Base-by-base conservation (phyloP, 2,113 vertebrate genomes). In the Candoia aspera region DNA sequence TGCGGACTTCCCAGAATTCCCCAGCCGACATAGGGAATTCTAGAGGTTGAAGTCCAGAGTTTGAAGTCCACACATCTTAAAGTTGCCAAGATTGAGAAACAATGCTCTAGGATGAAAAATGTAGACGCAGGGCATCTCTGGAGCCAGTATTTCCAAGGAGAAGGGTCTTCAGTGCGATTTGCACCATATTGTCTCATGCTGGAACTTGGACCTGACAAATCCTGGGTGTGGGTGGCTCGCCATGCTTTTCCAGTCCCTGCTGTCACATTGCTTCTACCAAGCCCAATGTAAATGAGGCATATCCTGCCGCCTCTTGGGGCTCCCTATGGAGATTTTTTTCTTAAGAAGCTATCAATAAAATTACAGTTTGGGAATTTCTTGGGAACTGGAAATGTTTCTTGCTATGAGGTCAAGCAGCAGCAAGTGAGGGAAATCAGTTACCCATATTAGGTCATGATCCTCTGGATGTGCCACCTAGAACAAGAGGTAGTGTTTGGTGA, bases 401-500 rank as follows among this genome's bases (percentile, higher is more conserved):
- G 12, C 21, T 24, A 53, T 17, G 6, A 23, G 42, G 13, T 62
- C 84, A 86, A 54, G 49, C 84, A 55, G 49, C 0, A 86, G 6
- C 9, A 8, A 54, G 21, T 6, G 49, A 29, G 23, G 15, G 12
- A 19, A 64, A 26, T 42, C n/a, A 42, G 42, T 37, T 54, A 17
- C 11, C 53, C 15, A 21, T 73, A 19, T 15, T 46, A 4, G 15
- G 68, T 87, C 9, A 1, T 33, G 26, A 58, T 90, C 2, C 15
- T 26, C 11, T 10, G 21, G 37, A 60, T 84, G 42, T n/a, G 9
- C 17, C 33, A 85, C 29, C 53, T 60, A 37, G 84, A 95, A 93
- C 87, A 95, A 92, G 94, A 95, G 94, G 91, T 92, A 95, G 94
- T 91, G 93, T 94, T 91, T 94, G 94, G 94, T 95, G 95, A 95